A percentile compares a stretch with the other conserved stretches of the same genome.
phyloP scores from a whole-genome alignment of 2,113 vertebrate species.

The Ctenodactylus gundi region DNA sequence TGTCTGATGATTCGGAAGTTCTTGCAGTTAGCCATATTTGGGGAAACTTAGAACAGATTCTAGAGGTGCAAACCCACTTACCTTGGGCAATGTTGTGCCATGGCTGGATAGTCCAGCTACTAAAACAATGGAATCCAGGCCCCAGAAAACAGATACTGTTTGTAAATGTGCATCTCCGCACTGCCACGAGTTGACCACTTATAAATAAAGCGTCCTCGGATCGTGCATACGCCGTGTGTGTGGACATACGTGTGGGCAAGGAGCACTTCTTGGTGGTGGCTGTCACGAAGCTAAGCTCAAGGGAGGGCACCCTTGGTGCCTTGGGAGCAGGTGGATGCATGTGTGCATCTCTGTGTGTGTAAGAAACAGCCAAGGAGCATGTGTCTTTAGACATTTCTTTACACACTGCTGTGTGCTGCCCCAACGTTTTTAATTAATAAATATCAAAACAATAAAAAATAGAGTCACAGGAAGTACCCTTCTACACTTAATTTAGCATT shows the following conservation, averaged over 20 bases:
- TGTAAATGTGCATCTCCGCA: conserved; percentile 74
- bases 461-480: conserved; percentile 23
- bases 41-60: conserved; percentile 85
- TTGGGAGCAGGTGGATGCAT: conserved; percentile 42
- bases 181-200: conserved; percentile 78
- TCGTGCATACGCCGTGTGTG: conserved; percentile 57
- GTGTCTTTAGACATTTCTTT: conserved; percentile 74
- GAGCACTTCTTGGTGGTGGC: conserved; percentile 79
- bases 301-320: conserved; percentile 74
- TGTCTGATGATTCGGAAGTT: conserved; percentile 78
- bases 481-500: conserved; percentile 52
- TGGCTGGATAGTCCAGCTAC: conserved; percentile 82
- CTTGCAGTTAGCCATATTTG: conserved; percentile 84
- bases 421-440: conserved; percentile 68
- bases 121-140: conserved; percentile 81
- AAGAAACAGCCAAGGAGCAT: not conserved
- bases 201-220: conserved; percentile 84
- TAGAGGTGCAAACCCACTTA: conserved; percentile 80
- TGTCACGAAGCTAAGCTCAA: conserved; percentile 78
- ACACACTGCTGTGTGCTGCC: conserved; percentile 67
- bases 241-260: conserved; percentile 66
- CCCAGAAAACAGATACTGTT: conserved; percentile 80
- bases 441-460: conserved; percentile 50
- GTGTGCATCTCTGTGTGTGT: not conserved
- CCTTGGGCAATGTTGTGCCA: conserved; percentile 78